These are phyloP conservation scores for Geococcyx californianus DNA, from an alignment of 2,113 vertebrate genomes.

Conservation along the genomic window DNA sequence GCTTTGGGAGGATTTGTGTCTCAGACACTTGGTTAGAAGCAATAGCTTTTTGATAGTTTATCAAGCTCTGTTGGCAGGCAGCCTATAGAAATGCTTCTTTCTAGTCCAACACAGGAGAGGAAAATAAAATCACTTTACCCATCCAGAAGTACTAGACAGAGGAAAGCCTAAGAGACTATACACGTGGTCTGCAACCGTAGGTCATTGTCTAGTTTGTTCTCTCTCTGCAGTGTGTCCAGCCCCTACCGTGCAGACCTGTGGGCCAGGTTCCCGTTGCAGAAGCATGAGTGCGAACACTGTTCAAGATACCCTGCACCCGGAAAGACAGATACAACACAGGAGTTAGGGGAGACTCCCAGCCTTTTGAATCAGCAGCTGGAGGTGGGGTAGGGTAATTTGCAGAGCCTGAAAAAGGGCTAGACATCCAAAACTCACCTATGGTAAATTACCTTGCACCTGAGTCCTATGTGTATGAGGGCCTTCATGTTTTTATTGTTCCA, in stretches of 20 bases:
- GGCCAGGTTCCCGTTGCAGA: background rate
- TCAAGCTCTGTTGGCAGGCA: background rate
- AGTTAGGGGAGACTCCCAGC: background rate
- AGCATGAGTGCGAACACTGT: background rate
- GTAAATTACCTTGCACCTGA: no score
- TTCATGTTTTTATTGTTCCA: background rate
- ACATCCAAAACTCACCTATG: background rate
- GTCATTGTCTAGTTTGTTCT: background rate
- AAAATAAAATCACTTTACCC: background rate
- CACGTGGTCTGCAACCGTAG: background rate
- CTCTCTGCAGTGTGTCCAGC: background rate
- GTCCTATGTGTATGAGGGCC: background rate
- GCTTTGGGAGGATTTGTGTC: background rate
- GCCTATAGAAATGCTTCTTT: background rate
- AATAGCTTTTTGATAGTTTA: background rate
- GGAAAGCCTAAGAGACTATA: background rate
- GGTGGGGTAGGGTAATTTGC: background rate
- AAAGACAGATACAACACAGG: background rate
- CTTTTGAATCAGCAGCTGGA: background rate
- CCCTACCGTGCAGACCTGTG: background rate
- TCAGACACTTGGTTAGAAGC: background rate
- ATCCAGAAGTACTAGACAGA: background rate
- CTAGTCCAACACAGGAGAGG: background rate
- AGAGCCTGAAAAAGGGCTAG: background rate
- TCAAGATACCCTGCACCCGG: background rate